Base-by-base conservation (phyloP, 2,888 invertebrate genomes). In the Oscheius onirici region DNA sequence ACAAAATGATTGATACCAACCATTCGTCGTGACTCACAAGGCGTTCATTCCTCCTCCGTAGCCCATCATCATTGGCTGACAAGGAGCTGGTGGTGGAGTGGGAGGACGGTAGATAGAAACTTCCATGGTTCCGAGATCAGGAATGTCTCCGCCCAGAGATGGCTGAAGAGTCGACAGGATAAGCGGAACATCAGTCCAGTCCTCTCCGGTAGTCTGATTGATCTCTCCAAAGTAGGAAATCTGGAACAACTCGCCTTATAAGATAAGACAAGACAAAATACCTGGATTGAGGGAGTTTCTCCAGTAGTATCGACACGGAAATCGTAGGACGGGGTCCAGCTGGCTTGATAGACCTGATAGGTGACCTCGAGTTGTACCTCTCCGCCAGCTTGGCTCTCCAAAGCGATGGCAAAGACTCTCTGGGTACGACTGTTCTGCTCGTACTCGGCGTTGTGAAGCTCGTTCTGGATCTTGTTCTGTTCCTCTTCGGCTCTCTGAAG, bases 171-270 rank as follows among this genome's bases (percentile, higher is more conserved):
- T 85, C 41, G 82, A 79, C 3, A 85, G 72, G n/a, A 88, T 65
- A 8, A 76, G 52, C n/a, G 74, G 70, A 10, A 69, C 72, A 17
- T 49, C 63, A 83, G 0, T 60, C 82, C 89, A 89, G 73, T 89
- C 88, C 73, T 89, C 89, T 0, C 87, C 88, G 6, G 88, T 88
- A 6, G 78, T 74, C 77, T 89, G 89, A 26, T 78, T 69, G 60
- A 89, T 86, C 70, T 87, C 71, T 3, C 87, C 88, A 76, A 83
- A 87, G 78, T 89, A 89, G 60, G 82, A 76, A 22, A 88, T 77
- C 82, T 83, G 69, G 17, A 72, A 68, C 40, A 3, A 58, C n/a
- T 60, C 17, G 17, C 28, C 3, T 26, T 26, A 15, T 3, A 28
- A n/a, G 15, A 15, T 8, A 46, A 46, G 2, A 60, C 6, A 17